These are phyloP conservation scores for Heliconius sara DNA, from an alignment of 2,888 invertebrate species.

Conservation along the genomic window DNA sequence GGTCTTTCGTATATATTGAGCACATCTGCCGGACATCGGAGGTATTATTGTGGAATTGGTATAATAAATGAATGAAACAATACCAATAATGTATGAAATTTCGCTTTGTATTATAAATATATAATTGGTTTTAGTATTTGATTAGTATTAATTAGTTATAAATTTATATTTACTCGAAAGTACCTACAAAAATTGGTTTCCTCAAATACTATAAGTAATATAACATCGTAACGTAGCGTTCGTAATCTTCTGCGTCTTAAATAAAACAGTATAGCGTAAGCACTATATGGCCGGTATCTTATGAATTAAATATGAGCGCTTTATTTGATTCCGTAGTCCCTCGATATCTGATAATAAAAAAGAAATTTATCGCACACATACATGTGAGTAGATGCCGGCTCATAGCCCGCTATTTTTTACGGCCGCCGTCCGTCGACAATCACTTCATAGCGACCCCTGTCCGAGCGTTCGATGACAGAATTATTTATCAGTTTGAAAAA, in stretches of 20 bases:
- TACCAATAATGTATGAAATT: not conserved
- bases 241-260: conserved; percentile 81
- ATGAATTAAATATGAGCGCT: conserved; percentile 85
- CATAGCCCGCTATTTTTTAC: conserved; percentile 82
- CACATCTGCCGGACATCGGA: conserved; percentile 76
- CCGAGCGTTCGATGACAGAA: conserved; percentile 84
- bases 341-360: conserved; percentile 85
- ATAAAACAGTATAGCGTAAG: conserved; percentile 80
- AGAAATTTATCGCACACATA: conserved; percentile 83
- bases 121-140: not conserved
- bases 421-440: conserved; percentile 80
- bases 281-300: conserved; percentile 82
- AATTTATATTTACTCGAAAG: not conserved
- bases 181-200: not conserved
- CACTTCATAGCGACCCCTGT: conserved; percentile 84
- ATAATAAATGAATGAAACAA: conserved; percentile 55
- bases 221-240: conserved; percentile 44
- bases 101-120: not conserved
- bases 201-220: conserved; percentile 10
- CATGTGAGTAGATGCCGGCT: conserved; percentile 63
- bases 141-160: not conserved
- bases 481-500: conserved; percentile 86
- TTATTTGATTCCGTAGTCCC: conserved; percentile 84
- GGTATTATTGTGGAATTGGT: conserved; percentile 63
- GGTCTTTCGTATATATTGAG: conserved; percentile 73